Percentiles rank a stretch among this genome's conserved stretches.
These are phyloP conservation scores for Dilophus febrilis DNA, from an alignment of 2,888 invertebrate genomes.

Conservation along the genomic window DNA sequence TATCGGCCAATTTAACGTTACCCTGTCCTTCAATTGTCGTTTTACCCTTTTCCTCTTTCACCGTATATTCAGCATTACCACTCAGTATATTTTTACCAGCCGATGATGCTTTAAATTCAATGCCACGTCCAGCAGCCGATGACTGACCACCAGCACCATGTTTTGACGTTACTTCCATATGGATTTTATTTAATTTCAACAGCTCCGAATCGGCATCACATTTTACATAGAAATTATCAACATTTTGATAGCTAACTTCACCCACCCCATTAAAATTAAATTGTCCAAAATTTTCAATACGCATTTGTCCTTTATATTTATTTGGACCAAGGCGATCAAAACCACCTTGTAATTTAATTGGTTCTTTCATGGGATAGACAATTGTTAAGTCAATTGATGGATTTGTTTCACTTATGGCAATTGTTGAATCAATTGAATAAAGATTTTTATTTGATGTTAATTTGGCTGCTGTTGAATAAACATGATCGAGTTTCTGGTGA, in stretches of 20 bases:
- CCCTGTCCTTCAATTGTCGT: slow-evolving; percentile 60
- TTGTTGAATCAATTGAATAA: slow-evolving; percentile 36
- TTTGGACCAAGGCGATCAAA: slow-evolving; percentile 32
- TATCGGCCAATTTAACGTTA: slow-evolving; percentile 48
- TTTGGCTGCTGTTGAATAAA: slow-evolving; percentile 25
- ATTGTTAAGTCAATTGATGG: slow-evolving; percentile 37
- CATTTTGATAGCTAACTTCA: slow-evolving; percentile 37
- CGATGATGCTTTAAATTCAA: slow-evolving; percentile 45
- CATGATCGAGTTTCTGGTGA: slow-evolving; percentile 19
- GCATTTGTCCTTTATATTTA: slow-evolving; percentile 39
- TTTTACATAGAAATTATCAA: slow-evolving; percentile 48
- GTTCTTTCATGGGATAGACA: slow-evolving; percentile 33
- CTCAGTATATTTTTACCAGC: slow-evolving; percentile 44
- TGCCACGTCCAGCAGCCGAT: slow-evolving; percentile 40
- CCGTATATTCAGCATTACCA: slow-evolving; percentile 53
- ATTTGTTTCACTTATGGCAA: slow-evolving; percentile 35
- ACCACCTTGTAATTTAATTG: slow-evolving; percentile 21
- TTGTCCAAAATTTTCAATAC: slow-evolving; percentile 35
- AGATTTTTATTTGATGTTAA: slow-evolving; percentile 39
- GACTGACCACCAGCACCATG: slow-evolving; percentile 37
- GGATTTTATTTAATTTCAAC: slow-evolving; percentile 44
- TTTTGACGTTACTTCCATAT: slow-evolving; percentile 44
- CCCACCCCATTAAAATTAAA: slow-evolving; percentile 35
- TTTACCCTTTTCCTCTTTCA: slow-evolving; percentile 53
- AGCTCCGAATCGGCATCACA: slow-evolving; percentile 43